Conservation (phyloP, 2,113 vertebrate species). For the Mobula hypostoma region DNA sequence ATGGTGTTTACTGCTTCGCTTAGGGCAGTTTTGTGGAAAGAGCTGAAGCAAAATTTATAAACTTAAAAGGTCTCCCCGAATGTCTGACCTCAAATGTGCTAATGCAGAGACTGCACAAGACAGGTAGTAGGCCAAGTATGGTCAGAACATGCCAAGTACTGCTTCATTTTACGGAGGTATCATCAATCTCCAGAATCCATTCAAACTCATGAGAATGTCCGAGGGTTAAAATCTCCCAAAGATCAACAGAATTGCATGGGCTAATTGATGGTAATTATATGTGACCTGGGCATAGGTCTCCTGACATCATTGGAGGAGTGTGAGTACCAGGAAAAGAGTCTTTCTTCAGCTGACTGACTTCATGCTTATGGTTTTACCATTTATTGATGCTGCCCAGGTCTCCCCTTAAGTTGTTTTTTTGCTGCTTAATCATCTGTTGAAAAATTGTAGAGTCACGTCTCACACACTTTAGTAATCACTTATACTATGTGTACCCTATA, state of each 20-base stretch:
- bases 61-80: neutral
- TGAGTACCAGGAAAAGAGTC: neutral
- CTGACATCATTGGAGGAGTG: neutral
- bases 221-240: neutral
- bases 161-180: neutral
- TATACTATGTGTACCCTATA: neutral
- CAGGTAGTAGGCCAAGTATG: neutral
- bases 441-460: neutral
- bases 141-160: neutral
- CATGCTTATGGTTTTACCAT: neutral
- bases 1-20: neutral
- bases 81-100: neutral
- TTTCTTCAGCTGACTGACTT: neutral
- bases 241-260: neutral
- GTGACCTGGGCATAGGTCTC: neutral
- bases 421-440: neutral
- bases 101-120: neutral
- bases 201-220: neutral
- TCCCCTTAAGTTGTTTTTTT: neutral
- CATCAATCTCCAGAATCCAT: neutral
- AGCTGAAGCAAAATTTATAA: neutral
- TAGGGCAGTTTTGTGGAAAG: neutral
- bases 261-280: neutral
- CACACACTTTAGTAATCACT: neutral
- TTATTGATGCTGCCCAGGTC: neutral